Percentiles rank a stretch among this genome's conserved stretches.
Evolutionary conservation across 2,113 vertebrate genomes (phyloP).

Genomic region (Bolborhynchus lineola): DNA sequence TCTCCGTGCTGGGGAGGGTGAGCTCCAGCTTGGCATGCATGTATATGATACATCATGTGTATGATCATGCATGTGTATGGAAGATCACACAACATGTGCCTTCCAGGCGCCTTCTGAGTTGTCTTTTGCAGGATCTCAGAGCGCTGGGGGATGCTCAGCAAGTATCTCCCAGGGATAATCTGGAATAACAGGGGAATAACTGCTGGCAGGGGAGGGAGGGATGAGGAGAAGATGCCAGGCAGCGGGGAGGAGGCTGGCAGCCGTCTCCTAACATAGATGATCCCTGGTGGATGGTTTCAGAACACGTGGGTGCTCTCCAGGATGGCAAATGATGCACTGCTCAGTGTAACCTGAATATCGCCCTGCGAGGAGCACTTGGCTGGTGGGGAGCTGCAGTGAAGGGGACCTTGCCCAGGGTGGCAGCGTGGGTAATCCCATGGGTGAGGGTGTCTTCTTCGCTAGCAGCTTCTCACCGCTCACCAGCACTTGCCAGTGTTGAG

Average conservation of each 20-base stretch:
- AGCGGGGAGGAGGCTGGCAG: neutral
- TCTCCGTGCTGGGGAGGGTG: neutral
- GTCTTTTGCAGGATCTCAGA: neutral
- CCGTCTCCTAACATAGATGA: neutral
- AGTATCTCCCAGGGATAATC: neutral
- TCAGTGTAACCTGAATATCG: neutral
- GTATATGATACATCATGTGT: neutral
- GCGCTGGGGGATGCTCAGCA: neutral
- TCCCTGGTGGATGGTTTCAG: neutral
- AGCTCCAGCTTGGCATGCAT: neutral
- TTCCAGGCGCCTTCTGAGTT: neutral
- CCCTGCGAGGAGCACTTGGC: neutral
- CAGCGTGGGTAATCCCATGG: neutral
- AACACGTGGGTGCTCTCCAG: neutral
- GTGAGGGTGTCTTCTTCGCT: neutral
- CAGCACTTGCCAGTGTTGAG: neutral
- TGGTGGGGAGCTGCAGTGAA: accelerated
- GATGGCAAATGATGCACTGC: neutral
- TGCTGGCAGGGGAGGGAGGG: neutral
- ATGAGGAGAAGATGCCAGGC: neutral
- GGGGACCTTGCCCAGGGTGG: neutral
- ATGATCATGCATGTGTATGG: neutral
- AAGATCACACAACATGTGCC: neutral
- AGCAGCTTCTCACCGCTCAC: neutral
- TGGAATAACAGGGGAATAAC: neutral